Conservation (phyloP, 1,140 invertebrate species). For the Bombus confusus region DNA sequence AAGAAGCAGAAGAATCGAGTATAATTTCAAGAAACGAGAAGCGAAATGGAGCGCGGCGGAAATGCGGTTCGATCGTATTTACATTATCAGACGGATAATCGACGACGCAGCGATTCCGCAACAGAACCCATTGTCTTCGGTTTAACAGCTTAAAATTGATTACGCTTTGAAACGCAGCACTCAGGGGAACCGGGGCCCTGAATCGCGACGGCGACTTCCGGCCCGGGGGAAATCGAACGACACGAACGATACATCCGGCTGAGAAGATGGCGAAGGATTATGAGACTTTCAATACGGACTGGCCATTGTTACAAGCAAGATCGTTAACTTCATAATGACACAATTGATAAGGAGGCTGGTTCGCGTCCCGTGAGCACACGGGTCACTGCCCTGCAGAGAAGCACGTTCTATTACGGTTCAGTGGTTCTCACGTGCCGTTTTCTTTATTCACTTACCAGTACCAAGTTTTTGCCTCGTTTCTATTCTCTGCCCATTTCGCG, state of each 20-base stretch:
- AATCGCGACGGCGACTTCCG: slow-evolving; percentile 61
- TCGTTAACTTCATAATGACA: slow-evolving; percentile 73
- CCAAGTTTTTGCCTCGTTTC: not conserved
- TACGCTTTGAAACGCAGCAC: slow-evolving; percentile 45
- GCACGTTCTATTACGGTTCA: slow-evolving; percentile 58
- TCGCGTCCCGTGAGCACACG: slow-evolving; percentile 47
- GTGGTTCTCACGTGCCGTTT: slow-evolving; percentile 56
- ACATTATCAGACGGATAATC: slow-evolving; percentile 14
- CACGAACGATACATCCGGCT: slow-evolving; percentile 61
- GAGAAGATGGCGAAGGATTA: slow-evolving; percentile 60
- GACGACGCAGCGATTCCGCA: not conserved
- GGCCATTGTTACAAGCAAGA: slow-evolving; percentile 65
- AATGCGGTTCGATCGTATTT: slow-evolving; percentile 10
- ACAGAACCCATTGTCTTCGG: slow-evolving; percentile 30
- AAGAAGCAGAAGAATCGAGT: not conserved
- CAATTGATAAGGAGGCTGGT: slow-evolving; percentile 69
- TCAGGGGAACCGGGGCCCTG: slow-evolving; percentile 4
- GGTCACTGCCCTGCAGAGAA: slow-evolving; percentile 61
- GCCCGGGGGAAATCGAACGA: slow-evolving; percentile 64
- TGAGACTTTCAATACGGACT: slow-evolving; percentile 62
- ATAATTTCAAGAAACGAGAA: not conserved
- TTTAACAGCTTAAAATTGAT: slow-evolving; percentile 61
- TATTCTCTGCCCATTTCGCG: not conserved
- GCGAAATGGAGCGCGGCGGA: not conserved
- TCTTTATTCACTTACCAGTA: not conserved